Evolutionary conservation across 2,888 invertebrate species (phyloP).

Genomic region (Trachelus tabidus): DNA sequence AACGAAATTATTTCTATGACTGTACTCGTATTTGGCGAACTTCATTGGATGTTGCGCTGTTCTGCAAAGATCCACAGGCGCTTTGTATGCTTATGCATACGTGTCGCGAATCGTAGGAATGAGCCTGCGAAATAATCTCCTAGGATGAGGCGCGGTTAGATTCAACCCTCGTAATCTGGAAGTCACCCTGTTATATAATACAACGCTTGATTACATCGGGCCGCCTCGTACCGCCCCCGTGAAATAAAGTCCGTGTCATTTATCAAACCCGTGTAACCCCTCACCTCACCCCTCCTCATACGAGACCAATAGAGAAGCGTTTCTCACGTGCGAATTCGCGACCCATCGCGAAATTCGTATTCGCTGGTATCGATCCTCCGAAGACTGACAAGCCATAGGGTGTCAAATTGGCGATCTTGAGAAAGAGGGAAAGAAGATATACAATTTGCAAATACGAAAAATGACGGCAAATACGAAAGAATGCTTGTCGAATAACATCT

Average conservation of each 20-base stretch:
- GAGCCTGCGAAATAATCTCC: background rate
- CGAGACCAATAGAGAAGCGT: background rate
- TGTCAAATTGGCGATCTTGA: background rate
- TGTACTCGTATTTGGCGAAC: background rate
- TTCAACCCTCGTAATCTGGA: constrained; percentile 45
- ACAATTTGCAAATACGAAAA: background rate
- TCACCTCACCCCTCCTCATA: background rate
- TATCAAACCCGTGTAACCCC: constrained; percentile 50
- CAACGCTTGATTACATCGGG: constrained; percentile 59
- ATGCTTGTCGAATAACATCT: no score
- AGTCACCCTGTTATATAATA: constrained; percentile 59
- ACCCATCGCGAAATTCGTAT: constrained; percentile 38
- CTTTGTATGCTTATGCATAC: background rate
- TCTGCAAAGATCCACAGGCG: background rate
- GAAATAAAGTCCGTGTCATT: constrained; percentile 56
- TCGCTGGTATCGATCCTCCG: constrained; percentile 44
- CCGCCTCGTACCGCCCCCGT: constrained; percentile 39
- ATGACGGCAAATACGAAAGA: no score
- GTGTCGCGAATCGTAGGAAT: background rate
- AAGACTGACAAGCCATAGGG: background rate
- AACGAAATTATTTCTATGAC: background rate
- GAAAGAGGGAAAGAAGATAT: background rate
- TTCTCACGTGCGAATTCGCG: constrained; percentile 51
- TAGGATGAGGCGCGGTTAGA: background rate
- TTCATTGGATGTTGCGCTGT: background rate